These are phyloP conservation scores for Pangasius krempfi DNA, from an alignment of 2,797 vertebrate species.

Conservation along the genomic window DNA sequence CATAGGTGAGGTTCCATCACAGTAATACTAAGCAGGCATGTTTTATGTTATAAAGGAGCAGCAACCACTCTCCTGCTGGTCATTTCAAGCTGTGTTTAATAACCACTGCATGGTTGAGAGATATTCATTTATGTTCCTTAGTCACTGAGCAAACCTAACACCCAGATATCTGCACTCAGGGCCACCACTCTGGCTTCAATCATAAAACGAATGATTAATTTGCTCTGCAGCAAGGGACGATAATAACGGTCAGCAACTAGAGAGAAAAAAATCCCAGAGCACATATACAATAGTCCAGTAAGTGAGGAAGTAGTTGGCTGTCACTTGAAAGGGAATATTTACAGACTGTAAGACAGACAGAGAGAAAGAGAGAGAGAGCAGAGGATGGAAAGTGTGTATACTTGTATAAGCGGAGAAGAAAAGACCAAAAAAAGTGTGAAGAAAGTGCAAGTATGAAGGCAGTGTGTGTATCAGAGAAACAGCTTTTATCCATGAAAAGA, in stretches of 20 bases:
- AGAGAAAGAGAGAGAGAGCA: conserved; percentile 39
- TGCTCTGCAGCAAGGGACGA: conserved; percentile 42
- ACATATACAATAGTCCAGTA: conserved; percentile 44
- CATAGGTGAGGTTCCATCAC: background rate
- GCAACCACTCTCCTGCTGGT: conserved; percentile 39
- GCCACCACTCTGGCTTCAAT: conserved; percentile 39
- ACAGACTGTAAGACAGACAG: conserved; percentile 28
- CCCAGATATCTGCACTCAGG: conserved; percentile 44
- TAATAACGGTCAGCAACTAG: conserved; percentile 50
- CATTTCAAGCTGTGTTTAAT: conserved; percentile 56
- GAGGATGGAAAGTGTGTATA: conserved; percentile 5
- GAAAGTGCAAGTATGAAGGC: conserved; percentile 22
- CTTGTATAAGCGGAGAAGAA: conserved; percentile 39
- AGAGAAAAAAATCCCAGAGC: conserved; percentile 26
- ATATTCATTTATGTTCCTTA: conserved; percentile 58
- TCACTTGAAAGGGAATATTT: conserved; percentile 44
- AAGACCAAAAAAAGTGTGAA: background rate
- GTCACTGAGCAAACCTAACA: conserved; percentile 52
- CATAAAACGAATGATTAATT: conserved; percentile 57
- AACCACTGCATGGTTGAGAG: conserved; percentile 52
- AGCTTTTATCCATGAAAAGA: conserved; percentile 44
- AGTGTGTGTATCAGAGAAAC: conserved; percentile 38
- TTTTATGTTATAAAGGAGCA: conserved; percentile 35
- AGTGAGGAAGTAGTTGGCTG: conserved; percentile 40
- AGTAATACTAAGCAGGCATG: background rate